Evolutionary conservation across 2,797 vertebrate species (phyloP).

Genomic region (Caiman crocodilus): DNA sequence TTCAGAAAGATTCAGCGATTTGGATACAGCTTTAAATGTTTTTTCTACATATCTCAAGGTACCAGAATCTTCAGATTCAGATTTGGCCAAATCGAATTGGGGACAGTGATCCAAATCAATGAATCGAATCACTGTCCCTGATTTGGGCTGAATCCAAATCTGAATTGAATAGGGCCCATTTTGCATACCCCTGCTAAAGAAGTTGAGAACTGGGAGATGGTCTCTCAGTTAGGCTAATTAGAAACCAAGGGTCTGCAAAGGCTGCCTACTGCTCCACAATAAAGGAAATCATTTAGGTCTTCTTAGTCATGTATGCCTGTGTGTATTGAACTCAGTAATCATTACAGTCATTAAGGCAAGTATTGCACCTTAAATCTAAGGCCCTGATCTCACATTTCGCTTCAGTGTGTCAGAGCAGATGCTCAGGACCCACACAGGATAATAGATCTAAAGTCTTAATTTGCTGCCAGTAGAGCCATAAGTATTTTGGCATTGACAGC

Average conservation of each 20-base stretch:
- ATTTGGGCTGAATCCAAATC: too few species aligned
- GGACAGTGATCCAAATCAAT: too few species aligned
- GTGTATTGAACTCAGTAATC: not conserved
- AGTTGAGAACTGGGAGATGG: constrained; percentile 20
- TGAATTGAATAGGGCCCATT: not conserved
- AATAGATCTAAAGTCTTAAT: constrained; percentile 18
- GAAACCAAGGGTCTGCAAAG: not conserved
- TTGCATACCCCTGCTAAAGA: not conserved
- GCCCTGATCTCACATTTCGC: not conserved
- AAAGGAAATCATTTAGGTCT: too few species aligned
- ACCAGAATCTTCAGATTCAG: too few species aligned
- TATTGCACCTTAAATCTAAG: not conserved
- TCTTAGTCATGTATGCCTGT: too few species aligned
- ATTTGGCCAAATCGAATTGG: too few species aligned
- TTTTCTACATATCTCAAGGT: too few species aligned
- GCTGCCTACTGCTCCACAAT: too few species aligned
- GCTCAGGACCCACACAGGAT: constrained; percentile 3
- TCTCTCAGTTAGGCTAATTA: constrained; percentile 28
- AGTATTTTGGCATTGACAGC: not conserved
- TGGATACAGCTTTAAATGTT: too few species aligned
- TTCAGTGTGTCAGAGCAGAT: not conserved
- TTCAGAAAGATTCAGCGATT: too few species aligned
- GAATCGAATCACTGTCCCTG: too few species aligned
- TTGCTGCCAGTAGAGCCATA: not conserved
- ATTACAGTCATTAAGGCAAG: not conserved